Percentiles rank a stretch among this genome's conserved stretches.
Conservation (phyloP, 2,113 vertebrate species). For the Hippocampus comes region DNA sequence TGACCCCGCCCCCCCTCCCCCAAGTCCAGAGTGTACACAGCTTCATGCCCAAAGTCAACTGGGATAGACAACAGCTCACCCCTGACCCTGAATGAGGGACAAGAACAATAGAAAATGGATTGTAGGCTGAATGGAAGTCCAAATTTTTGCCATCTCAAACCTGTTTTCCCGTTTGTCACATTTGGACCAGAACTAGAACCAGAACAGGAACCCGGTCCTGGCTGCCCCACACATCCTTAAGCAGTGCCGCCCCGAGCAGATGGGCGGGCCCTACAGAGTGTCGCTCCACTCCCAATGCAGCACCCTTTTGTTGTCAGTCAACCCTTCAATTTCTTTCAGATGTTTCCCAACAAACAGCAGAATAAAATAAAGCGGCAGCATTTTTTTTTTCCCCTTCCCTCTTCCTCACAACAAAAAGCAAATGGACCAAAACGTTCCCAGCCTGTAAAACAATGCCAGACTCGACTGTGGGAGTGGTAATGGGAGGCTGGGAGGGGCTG, state of each 20-base stretch:
- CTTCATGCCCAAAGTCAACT: background rate
- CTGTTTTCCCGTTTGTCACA: slow-evolving; percentile 32
- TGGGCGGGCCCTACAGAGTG: slow-evolving; percentile 57
- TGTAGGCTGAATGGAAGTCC: background rate
- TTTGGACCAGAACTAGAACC: slow-evolving; percentile 25
- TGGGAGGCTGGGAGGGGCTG: slow-evolving; percentile 46
- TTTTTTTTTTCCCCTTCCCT: slow-evolving; percentile 35
- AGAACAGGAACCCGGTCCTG: slow-evolving; percentile 30
- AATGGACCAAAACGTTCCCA: slow-evolving; percentile 71
- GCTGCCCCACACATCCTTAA: slow-evolving; percentile 38
- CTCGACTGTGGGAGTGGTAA: slow-evolving; percentile 55
- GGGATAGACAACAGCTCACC: background rate
- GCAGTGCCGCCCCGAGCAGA: slow-evolving; percentile 55
- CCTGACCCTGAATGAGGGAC: background rate
- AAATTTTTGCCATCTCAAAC: slow-evolving; percentile 22
- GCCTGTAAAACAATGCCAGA: slow-evolving; percentile 71
- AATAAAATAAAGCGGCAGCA: slow-evolving; percentile 68
- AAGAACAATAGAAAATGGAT: background rate
- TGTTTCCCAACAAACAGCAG: slow-evolving; percentile 79
- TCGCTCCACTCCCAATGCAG: slow-evolving; percentile 62
- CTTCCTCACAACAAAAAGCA: slow-evolving; percentile 62
- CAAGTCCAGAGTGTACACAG: no score
- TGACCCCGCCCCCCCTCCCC: no score
- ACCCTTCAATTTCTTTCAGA: slow-evolving; percentile 74
- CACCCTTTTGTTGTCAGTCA: slow-evolving; percentile 69